Percentiles rank a stretch among this genome's conserved stretches.
Conservation (phyloP, 2,888 invertebrate species). For the Mystacides longicornis region DNA sequence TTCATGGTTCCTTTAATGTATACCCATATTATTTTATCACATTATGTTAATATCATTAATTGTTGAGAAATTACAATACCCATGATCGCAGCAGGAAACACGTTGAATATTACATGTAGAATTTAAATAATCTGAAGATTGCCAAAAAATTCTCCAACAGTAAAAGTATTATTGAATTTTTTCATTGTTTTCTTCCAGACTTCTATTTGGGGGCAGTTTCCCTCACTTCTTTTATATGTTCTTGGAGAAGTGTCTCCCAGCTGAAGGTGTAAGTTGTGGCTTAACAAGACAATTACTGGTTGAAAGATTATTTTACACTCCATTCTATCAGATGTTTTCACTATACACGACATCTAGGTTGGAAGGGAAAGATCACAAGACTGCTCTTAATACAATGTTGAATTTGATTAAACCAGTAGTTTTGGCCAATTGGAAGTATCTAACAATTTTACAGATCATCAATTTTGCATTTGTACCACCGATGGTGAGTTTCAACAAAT, state of each 20-base stretch:
- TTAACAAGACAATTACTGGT: slow-evolving; percentile 56
- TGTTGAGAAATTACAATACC: too few relatives aligned
- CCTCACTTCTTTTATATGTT: slow-evolving; percentile 71
- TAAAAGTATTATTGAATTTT: too few relatives aligned
- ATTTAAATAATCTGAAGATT: too few relatives aligned
- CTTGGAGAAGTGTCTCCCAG: slow-evolving; percentile 53
- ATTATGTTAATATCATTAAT: too few relatives aligned
- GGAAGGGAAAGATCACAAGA: slow-evolving; percentile 65
- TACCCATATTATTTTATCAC: too few relatives aligned
- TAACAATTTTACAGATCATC: slow-evolving; percentile 65
- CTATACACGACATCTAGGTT: slow-evolving; percentile 67
- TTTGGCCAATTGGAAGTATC: slow-evolving; percentile 68
- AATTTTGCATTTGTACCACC: slow-evolving; percentile 72
- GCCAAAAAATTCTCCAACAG: too few relatives aligned
- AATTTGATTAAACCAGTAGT: slow-evolving; percentile 60
- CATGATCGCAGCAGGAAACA: too few relatives aligned
- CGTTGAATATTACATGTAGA: too few relatives aligned
- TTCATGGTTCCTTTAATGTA: too few relatives aligned
- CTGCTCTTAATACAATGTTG: slow-evolving; percentile 55
- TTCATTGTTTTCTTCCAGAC: slow-evolving; percentile 36
- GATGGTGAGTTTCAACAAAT: slow-evolving; percentile 50
- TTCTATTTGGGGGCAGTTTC: slow-evolving; percentile 71
- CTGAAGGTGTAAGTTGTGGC: slow-evolving; percentile 48
- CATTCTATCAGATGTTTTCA: slow-evolving; percentile 64
- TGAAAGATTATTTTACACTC: slow-evolving; percentile 65